Conservation (phyloP, 2,113 vertebrate species). For the Tachycineta bicolor region DNA sequence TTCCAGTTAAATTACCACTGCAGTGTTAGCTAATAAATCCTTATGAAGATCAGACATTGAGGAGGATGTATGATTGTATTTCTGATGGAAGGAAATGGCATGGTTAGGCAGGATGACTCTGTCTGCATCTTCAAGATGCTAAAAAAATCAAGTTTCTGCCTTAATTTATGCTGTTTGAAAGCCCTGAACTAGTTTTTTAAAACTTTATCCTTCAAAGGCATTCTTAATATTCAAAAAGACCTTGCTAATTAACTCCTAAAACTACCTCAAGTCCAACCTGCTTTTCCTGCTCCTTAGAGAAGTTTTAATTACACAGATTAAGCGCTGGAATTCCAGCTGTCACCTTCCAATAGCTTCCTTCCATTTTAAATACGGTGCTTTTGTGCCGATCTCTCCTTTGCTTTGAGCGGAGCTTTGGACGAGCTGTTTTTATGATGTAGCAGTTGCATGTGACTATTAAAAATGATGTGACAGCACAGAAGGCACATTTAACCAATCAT, state of each 20-base stretch:
- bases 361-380: conserved; percentile 31
- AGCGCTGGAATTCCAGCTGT: conserved; percentile 62
- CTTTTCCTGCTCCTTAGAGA: conserved; percentile 54
- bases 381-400: conserved; percentile 20
- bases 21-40: not conserved
- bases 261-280: conserved; percentile 60
- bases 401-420: conserved; percentile 38
- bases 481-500: not conserved
- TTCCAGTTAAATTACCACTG: not conserved
- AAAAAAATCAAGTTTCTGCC: conserved; percentile 38
- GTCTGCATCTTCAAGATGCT: not conserved
- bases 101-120: not conserved
- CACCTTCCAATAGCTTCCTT: conserved; percentile 56
- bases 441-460: not conserved
- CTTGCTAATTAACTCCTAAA: conserved; percentile 67
- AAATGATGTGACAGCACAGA: not conserved
- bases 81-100: conserved; percentile 37
- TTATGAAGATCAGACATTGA: not conserved
- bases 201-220: conserved; percentile 66
- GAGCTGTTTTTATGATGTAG: conserved; percentile 2
- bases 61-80: not conserved
- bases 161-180: conserved; percentile 71
- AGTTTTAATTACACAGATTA: conserved; percentile 69
- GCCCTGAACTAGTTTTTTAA: conserved; percentile 62
- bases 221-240: conserved; percentile 67